Percentiles rank a stretch among this genome's conserved stretches.
phyloP scores from a whole-genome alignment of 1,140 invertebrate genomes.

The Colletes latitarsis region DNA sequence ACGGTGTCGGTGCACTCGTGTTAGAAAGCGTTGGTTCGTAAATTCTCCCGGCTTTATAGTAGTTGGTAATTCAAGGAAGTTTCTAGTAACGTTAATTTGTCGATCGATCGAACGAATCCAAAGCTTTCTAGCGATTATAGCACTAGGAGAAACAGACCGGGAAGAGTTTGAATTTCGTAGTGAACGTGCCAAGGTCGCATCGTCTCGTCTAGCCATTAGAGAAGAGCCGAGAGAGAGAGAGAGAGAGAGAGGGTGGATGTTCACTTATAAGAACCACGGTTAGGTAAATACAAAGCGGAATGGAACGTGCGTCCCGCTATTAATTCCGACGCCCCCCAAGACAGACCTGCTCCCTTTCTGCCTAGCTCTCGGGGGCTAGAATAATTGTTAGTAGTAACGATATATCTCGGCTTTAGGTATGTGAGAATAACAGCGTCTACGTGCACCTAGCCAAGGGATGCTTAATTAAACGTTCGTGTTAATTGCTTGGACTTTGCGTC shows the following conservation, averaged over 20 bases:
- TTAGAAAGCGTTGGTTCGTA: too few relatives aligned
- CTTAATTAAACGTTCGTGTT: conserved; percentile 78
- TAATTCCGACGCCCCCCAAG: conserved; percentile 60
- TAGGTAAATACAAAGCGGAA: conserved; percentile 39
- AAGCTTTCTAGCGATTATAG: neutral
- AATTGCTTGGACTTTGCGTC: conserved; percentile 75
- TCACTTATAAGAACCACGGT: conserved; percentile 42
- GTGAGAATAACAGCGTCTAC: conserved; percentile 75
- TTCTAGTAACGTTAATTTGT: neutral
- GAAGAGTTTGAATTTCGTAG: neutral
- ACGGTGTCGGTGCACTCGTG: too few relatives aligned
- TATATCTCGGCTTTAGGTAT: conserved; percentile 74
- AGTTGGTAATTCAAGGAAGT: neutral
- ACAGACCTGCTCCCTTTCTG: conserved; percentile 62
- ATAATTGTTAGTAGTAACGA: conserved; percentile 76
- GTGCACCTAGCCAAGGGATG: conserved; percentile 66
- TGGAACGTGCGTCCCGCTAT: conserved; percentile 32
- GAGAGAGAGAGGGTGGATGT: neutral
- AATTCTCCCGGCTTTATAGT: neutral
- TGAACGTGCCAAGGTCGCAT: neutral
- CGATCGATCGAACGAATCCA: neutral
- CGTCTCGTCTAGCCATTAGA: neutral
- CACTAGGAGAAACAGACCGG: neutral
- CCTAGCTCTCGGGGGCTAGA: conserved; percentile 51
- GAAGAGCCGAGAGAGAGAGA: too few relatives aligned